Evolutionary conservation across 1,140 invertebrate species (phyloP), one percentile per base, ranked within the genome.

Genomic region (Drosophila rhopaloa): DNA sequence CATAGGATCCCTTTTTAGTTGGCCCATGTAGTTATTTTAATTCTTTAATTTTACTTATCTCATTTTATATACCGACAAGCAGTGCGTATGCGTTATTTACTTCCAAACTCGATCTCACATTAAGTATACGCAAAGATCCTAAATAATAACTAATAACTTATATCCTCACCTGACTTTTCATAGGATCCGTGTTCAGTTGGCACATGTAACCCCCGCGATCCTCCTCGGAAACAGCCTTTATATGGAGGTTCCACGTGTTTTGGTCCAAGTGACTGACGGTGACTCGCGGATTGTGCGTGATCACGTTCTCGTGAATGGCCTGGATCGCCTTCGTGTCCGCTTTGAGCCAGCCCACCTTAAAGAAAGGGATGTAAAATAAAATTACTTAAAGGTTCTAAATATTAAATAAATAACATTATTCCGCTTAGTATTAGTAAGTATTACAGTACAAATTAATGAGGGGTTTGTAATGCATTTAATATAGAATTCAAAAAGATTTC

Each of bases 221-320:
- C 74, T 96, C 96, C 88, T 96, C 94, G 81, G 96, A 95, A 1
- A 97, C 96, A 65, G 95, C 94, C 81, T 95, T 95, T 81, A 97
- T 97, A 92, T 97, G 96, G 65, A 98, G 93, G 92, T 96, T 97
- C 97, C 97, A 97, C 53, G 95, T 96, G 58, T 95, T 94, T 82
- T 96, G 95, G 81, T 96, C 96, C 86, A 95, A 95, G 86, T 97
- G 96, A 24, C 96, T 96, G 40, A 97, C 96, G 5, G 95, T 95
- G 13, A 97, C 94, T 46, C 96, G 94, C 58, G 95, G 95, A 93
- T 97, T 97, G 93, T 98, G 96, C 9, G 96, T 97, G 92, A 98
- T 97, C 58, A 97, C 97, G 90, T 97, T 96, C 78, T 97, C 96
- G 92, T 98, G 96, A 91, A 98, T 97, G 10, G 97, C 97, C 92